Conservation (phyloP, 2,113 vertebrate species). For the Scolopax mira region DNA sequence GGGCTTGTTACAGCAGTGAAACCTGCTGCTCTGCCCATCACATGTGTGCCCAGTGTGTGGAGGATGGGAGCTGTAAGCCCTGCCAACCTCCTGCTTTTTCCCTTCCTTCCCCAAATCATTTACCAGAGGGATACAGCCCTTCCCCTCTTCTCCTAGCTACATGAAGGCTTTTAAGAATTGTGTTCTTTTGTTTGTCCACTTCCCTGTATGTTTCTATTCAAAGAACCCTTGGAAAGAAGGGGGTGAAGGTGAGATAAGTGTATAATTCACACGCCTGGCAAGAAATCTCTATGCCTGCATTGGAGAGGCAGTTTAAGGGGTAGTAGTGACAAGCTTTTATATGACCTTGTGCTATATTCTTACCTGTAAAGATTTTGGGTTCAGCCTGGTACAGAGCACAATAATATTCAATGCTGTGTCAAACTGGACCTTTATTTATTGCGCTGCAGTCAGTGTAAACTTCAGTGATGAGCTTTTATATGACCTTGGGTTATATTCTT, state of each 20-base stretch:
- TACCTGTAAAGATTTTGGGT: not conserved
- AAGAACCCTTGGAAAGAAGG: not conserved
- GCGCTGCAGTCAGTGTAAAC: not conserved
- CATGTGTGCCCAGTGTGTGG: fast-evolving
- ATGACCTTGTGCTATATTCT: too few relatives aligned
- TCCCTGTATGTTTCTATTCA: not conserved
- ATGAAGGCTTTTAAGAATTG: not conserved
- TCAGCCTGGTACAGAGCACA: not conserved
- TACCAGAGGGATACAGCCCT: not conserved
- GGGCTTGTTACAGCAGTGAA: not conserved
- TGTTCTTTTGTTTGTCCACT: not conserved
- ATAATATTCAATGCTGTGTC: not conserved
- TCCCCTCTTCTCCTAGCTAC: not conserved
- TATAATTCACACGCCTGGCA: not conserved
- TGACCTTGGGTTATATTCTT: constrained; percentile 59
- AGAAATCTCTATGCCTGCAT: not conserved
- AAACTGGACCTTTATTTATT: constrained; percentile 1
- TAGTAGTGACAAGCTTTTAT: too few relatives aligned
- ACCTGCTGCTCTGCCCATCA: not conserved
- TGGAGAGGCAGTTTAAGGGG: not conserved
- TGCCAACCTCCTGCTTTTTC: not conserved
- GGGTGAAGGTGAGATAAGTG: not conserved
- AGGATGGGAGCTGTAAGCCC: not conserved
- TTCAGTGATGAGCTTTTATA: constrained; percentile 24
- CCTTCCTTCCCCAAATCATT: not conserved